phyloP scores from a whole-genome alignment of 23 tunicate genomes.

The Ciona savignyi region DNA sequence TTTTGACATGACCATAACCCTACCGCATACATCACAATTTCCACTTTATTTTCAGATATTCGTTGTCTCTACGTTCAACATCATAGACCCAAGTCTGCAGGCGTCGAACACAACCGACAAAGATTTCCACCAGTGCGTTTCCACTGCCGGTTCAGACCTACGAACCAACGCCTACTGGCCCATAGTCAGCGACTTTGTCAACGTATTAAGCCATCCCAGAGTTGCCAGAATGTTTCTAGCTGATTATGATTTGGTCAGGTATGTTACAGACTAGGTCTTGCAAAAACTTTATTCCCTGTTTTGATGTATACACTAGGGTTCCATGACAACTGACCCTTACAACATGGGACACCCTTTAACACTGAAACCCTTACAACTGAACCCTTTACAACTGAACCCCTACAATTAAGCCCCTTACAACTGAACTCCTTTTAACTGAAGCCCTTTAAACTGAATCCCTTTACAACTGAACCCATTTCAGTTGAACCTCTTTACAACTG shows the following conservation, averaged over 20 bases:
- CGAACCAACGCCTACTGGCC: slow-evolving; percentile 92
- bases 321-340: too few species aligned
- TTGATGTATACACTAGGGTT: background rate
- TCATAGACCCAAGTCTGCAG: slow-evolving; percentile 21
- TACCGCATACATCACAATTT: background rate
- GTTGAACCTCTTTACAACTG: too few species aligned
- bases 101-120: slow-evolving; percentile 24
- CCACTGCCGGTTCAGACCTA: slow-evolving; percentile 11
- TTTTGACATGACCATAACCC: background rate
- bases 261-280: too few species aligned
- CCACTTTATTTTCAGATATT: slow-evolving; percentile 44
- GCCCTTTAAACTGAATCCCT: too few species aligned
- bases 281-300: too few species aligned
- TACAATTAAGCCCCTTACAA: too few species aligned
- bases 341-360: too few species aligned
- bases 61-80: slow-evolving; percentile 53
- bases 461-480: too few species aligned
- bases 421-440: too few species aligned
- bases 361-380: too few species aligned
- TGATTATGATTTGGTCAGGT: slow-evolving; percentile 39
- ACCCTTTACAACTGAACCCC: too few species aligned
- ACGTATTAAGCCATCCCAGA: slow-evolving; percentile 59
- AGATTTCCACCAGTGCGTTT: slow-evolving; percentile 67
- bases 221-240: slow-evolving; percentile 40
- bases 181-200: slow-evolving; percentile 84